A percentile compares a stretch with the other conserved stretches of the same genome.
These are phyloP conservation scores for Parapsyche elsis DNA, from an alignment of 1,140 invertebrate species.

Conservation along the genomic window DNA sequence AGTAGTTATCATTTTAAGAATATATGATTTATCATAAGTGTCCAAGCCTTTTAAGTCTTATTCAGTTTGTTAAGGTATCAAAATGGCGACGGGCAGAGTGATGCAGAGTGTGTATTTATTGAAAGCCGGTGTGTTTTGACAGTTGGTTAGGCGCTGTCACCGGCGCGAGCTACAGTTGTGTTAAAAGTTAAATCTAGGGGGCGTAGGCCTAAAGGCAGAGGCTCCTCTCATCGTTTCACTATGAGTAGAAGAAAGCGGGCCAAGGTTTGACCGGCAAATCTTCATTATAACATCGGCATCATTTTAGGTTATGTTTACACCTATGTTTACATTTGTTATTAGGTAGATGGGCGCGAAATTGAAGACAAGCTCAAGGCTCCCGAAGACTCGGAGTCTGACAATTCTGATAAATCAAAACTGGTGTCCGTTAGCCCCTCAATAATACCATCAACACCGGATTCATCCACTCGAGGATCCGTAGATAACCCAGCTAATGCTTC, in stretches of 20 bases:
- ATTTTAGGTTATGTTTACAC: slow-evolving; percentile 54
- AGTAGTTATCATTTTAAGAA: too few relatives aligned
- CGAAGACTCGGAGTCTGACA: slow-evolving; percentile 73
- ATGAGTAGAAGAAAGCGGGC: slow-evolving; percentile 75
- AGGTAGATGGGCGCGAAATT: slow-evolving; percentile 77
- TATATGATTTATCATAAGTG: too few relatives aligned
- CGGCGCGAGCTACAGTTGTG: not conserved
- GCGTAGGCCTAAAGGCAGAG: not conserved
- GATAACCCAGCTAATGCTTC: slow-evolving; percentile 35
- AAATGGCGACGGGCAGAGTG: not conserved
- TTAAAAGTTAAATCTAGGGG: too few relatives aligned
- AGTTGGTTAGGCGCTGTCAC: not conserved
- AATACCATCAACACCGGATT: slow-evolving; percentile 65
- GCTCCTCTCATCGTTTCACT: not conserved
- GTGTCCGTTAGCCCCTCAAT: slow-evolving; percentile 62
- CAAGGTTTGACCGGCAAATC: slow-evolving; percentile 65
- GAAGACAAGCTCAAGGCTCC: slow-evolving; percentile 75
- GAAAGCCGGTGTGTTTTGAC: not conserved
- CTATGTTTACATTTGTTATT: slow-evolving; percentile 62
- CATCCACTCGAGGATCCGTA: slow-evolving; percentile 59
- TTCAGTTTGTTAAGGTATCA: too few relatives aligned
- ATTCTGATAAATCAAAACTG: slow-evolving; percentile 73
- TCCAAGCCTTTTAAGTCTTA: too few relatives aligned
- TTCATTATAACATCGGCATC: slow-evolving; percentile 1
- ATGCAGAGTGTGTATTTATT: not conserved